Conservation (phyloP, 2,797 vertebrate species). For the Muscicapa striata region DNA sequence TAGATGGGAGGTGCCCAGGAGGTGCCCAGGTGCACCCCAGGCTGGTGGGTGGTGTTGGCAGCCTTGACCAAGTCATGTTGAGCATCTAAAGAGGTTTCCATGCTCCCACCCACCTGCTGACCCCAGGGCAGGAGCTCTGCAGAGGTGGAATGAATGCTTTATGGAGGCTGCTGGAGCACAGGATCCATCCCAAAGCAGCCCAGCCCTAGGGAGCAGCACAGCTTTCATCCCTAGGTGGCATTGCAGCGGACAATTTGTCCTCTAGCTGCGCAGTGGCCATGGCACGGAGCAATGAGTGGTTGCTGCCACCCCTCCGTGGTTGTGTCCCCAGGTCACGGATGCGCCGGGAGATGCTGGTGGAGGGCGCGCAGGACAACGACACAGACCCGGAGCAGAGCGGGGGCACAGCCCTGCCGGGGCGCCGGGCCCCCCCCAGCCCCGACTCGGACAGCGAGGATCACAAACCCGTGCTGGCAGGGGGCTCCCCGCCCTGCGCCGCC, state of each 20-base stretch:
- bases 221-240: neutral
- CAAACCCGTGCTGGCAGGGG: slow-evolving; percentile 74
- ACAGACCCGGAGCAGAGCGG: slow-evolving; percentile 85
- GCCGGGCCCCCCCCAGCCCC: slow-evolving; percentile 80
- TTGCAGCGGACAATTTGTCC: accelerated
- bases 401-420: slow-evolving; percentile 60
- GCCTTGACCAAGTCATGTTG: neutral
- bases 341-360: slow-evolving; percentile 94
- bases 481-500: slow-evolving; percentile 51
- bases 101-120: neutral
- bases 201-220: accelerated
- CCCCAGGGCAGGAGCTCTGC: accelerated
- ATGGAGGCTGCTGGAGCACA: neutral
- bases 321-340: slow-evolving; percentile 90
- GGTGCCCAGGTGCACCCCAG: neutral
- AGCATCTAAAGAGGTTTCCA: neutral
- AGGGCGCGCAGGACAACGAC: slow-evolving; percentile 90
- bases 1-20: neutral
- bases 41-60: neutral
- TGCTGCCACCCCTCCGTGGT: accelerated
- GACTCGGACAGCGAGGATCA: slow-evolving; percentile 85
- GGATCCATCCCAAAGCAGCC: neutral
- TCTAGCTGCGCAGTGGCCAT: accelerated
- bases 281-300: accelerated
- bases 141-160: accelerated